Evolutionary conservation across 2,797 vertebrate species (phyloP).

Genomic region (Acrossocheilus fasciatus): DNA sequence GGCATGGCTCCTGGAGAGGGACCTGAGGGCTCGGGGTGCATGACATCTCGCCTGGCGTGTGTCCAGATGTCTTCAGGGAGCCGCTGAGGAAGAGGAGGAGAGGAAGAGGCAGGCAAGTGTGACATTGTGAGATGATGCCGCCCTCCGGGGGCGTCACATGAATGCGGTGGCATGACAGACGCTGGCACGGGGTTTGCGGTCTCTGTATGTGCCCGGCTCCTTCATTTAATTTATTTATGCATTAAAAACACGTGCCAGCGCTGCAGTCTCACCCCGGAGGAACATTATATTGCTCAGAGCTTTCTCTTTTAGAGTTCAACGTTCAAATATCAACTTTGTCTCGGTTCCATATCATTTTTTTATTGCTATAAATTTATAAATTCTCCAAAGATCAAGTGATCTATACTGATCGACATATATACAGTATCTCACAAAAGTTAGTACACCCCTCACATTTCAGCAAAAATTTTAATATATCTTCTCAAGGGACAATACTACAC

Average conservation of each 20-base stretch:
- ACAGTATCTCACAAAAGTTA: too few species aligned
- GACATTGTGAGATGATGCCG: slow-evolving; percentile 34
- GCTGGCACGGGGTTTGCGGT: slow-evolving; percentile 38
- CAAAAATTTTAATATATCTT: too few species aligned
- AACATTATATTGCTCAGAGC: not conserved
- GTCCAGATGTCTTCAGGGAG: slow-evolving; percentile 4
- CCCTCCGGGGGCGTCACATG: slow-evolving; percentile 26
- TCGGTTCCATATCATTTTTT: too few species aligned
- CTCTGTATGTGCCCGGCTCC: not conserved
- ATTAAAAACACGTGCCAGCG: not conserved
- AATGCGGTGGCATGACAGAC: slow-evolving; percentile 35
- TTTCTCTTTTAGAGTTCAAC: not conserved
- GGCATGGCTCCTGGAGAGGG: slow-evolving; percentile 17
- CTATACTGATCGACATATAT: too few species aligned
- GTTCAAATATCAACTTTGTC: too few species aligned
- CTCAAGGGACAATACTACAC: too few species aligned
- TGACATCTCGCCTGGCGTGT: slow-evolving; percentile 15
- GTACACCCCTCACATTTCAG: too few species aligned
- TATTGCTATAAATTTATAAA: too few species aligned
- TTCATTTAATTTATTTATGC: slow-evolving; percentile 2
- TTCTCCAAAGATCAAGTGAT: too few species aligned
- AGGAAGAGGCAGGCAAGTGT: slow-evolving; percentile 13
- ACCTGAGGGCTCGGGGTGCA: slow-evolving; percentile 3
- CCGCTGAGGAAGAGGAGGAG: slow-evolving; percentile 29
- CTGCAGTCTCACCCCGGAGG: not conserved